Evolutionary conservation across 2,113 vertebrate genomes (phyloP).

Genomic region (Pristiophorus japonicus): DNA sequence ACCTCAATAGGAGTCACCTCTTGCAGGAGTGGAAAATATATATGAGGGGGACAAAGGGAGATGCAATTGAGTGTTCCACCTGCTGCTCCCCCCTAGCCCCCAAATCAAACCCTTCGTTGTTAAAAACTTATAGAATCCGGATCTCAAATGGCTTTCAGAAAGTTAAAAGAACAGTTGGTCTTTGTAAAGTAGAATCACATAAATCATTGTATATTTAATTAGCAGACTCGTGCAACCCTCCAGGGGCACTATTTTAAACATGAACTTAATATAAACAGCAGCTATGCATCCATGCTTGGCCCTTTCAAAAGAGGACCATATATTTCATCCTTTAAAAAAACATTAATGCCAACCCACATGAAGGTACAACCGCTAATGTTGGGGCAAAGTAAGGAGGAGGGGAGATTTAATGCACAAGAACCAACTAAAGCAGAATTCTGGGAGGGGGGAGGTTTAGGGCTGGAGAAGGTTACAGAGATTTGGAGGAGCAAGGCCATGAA

Average conservation of each 20-base stretch:
- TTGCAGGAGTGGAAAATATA: background rate
- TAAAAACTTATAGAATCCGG: background rate
- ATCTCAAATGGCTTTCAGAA: background rate
- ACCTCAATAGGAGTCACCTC: background rate
- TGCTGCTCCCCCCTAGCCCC: too few species aligned
- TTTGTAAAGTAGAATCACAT: background rate
- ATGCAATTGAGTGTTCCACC: background rate
- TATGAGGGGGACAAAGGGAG: background rate
- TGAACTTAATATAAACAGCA: background rate
- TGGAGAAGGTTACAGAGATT: background rate
- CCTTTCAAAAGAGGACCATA: background rate
- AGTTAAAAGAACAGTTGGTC: background rate
- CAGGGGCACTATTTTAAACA: background rate
- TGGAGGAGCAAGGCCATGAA: background rate
- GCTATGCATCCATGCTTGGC: background rate
- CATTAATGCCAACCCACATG: background rate
- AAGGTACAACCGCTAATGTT: background rate
- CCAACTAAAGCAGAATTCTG: background rate
- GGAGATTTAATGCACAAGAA: background rate
- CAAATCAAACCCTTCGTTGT: background rate
- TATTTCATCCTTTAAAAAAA: background rate
- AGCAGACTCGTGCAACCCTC: too few species aligned
- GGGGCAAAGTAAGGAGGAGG: background rate
- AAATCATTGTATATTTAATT: background rate
- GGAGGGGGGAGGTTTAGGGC: background rate